Conservation (phyloP, 2,113 vertebrate species). For the Leiothrix lutea region DNA sequence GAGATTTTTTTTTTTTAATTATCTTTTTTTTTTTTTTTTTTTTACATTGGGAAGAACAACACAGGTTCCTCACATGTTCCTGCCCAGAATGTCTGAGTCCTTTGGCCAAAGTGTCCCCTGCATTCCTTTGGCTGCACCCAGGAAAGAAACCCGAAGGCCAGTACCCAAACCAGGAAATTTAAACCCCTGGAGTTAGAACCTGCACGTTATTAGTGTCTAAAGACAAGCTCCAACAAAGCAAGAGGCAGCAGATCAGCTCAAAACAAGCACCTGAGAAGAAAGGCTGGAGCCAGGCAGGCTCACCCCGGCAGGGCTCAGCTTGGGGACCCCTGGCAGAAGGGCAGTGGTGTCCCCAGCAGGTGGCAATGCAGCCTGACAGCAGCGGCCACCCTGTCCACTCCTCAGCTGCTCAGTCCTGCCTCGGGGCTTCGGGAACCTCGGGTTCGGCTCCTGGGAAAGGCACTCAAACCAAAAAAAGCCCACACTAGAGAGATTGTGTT, state of each 20-base stretch:
- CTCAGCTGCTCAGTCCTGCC: accelerated
- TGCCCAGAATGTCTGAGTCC: neutral
- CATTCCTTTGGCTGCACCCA: neutral
- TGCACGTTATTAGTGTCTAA: accelerated
- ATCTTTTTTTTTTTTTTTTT: neutral
- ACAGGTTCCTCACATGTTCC: neutral
- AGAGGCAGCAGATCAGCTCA: neutral
- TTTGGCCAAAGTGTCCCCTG: neutral
- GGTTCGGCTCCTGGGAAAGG: neutral
- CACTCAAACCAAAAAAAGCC: neutral
- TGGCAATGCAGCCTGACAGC: slow-evolving; percentile 61
- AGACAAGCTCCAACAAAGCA: neutral
- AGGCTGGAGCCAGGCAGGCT: neutral
- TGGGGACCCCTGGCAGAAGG: neutral
- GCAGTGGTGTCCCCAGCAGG: slow-evolving; percentile 53
- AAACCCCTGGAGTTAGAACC: neutral
- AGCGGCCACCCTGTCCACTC: neutral
- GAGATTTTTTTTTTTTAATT: neutral
- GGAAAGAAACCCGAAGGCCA: neutral
- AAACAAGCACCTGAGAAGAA: neutral
- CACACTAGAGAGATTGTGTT: accelerated
- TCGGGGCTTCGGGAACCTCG: accelerated
- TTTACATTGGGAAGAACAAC: neutral
- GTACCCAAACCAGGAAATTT: neutral
- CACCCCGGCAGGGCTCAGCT: accelerated